A percentile compares a stretch with the other conserved stretches of the same genome.
Conservation (phyloP, 1,140 invertebrate species). For the Bombus pascuorum region DNA sequence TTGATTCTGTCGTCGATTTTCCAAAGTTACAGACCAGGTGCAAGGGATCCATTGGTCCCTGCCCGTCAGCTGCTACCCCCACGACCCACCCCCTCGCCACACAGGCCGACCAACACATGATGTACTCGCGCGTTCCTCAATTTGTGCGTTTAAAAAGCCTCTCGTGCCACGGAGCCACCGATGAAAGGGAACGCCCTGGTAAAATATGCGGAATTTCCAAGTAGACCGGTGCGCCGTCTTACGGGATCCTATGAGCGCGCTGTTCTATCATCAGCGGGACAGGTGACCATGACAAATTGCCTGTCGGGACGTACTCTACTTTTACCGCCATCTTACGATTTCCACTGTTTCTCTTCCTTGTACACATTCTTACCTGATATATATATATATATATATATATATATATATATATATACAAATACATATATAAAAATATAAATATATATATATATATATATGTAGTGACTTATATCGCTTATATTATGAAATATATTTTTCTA, state of each 20-base stretch:
- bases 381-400: no score
- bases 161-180: conserved; percentile 11
- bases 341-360: neutral
- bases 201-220: conserved; percentile 47
- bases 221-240: conserved; percentile 12
- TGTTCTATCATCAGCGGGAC: conserved; percentile 18
- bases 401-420: no score
- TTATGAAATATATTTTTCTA: neutral
- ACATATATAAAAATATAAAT: no score
- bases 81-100: conserved; percentile 51
- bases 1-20: conserved; percentile 65
- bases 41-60: conserved; percentile 51
- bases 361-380: neutral
- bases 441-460: neutral
- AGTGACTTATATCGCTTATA: neutral
- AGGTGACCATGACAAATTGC: conserved; percentile 36
- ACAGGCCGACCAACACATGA: neutral
- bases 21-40: conserved; percentile 62
- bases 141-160: conserved; percentile 40
- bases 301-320: neutral
- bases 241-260: conserved; percentile 1
- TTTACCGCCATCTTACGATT: neutral
- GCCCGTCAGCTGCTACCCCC: conserved; percentile 63
- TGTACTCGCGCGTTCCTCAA: conserved; percentile 27
- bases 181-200: conserved; percentile 41